A percentile compares a stretch with the other conserved stretches of the same genome.
These are phyloP conservation scores for Geothlypis trichas DNA, from an alignment of 2,113 vertebrate species.

Conservation along the genomic window DNA sequence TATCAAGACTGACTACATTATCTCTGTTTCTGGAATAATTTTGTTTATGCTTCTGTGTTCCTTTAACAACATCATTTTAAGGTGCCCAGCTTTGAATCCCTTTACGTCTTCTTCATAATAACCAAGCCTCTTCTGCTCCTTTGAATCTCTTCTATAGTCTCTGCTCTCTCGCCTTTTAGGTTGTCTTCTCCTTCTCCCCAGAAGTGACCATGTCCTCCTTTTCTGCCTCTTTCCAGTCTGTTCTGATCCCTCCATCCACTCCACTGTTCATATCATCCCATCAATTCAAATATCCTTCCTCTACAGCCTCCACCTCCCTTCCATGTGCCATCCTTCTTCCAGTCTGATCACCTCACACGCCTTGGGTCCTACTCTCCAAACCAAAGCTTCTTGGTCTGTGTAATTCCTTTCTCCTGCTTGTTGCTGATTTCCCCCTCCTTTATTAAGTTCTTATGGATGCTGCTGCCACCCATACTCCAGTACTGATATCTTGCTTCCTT, in stretches of 20 bases:
- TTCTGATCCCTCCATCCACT: neutral
- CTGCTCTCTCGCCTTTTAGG: neutral
- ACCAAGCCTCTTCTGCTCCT: neutral
- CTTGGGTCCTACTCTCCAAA: neutral
- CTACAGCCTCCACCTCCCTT: neutral
- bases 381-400: neutral
- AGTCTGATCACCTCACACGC: neutral
- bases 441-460: neutral
- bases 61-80: neutral
- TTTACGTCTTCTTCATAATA: neutral
- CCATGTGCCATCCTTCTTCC: neutral
- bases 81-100: neutral
- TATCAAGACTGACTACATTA: neutral
- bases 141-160: neutral
- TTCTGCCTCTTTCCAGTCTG: neutral
- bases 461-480: neutral
- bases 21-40: neutral
- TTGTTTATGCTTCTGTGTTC: neutral
- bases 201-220: neutral
- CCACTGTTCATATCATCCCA: neutral
- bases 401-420: neutral
- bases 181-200: neutral
- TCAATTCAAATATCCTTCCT: neutral
- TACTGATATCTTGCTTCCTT: neutral
- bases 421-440: neutral